phyloP scores from a whole-genome alignment of 2,113 vertebrate genomes.

The Collichthys lucidus region DNA sequence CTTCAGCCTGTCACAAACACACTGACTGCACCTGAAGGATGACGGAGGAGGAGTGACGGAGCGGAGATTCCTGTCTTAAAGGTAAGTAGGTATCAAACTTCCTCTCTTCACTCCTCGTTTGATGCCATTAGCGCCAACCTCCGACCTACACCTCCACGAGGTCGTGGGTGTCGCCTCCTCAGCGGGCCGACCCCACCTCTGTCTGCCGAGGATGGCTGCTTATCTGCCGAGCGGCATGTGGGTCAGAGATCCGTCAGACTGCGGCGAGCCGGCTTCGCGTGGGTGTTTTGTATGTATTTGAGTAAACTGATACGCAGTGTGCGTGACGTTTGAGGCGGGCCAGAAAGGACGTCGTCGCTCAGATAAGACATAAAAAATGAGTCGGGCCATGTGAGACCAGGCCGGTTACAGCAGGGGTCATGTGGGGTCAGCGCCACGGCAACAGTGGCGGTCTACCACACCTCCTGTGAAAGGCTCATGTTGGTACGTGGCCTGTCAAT shows the following conservation, averaged over 20 bases:
- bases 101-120: slow-evolving; percentile 32
- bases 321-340: slow-evolving; percentile 30
- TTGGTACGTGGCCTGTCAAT: slow-evolving; percentile 42
- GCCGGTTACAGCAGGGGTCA: slow-evolving; percentile 62
- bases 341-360: slow-evolving; percentile 45
- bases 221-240: slow-evolving; percentile 21
- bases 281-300: slow-evolving; percentile 7
- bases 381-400: slow-evolving; percentile 65
- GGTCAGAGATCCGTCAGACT: slow-evolving; percentile 40
- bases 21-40: neutral
- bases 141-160: slow-evolving; percentile 49
- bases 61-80: neutral
- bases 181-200: slow-evolving; percentile 31
- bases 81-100: slow-evolving; percentile 7
- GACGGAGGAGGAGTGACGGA: neutral
- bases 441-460: slow-evolving; percentile 51
- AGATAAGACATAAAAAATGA: slow-evolving; percentile 78
- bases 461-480: slow-evolving; percentile 28
- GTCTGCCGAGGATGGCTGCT: slow-evolving; percentile 22
- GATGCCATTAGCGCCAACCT: slow-evolving; percentile 49
- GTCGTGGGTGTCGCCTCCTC: slow-evolving; percentile 60
- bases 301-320: slow-evolving; percentile 45
- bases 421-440: slow-evolving; percentile 62
- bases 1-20: neutral
- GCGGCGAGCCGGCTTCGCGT: slow-evolving; percentile 18